Evolutionary conservation across 2,113 vertebrate genomes (phyloP).

Genomic region (Talpa occidentalis): DNA sequence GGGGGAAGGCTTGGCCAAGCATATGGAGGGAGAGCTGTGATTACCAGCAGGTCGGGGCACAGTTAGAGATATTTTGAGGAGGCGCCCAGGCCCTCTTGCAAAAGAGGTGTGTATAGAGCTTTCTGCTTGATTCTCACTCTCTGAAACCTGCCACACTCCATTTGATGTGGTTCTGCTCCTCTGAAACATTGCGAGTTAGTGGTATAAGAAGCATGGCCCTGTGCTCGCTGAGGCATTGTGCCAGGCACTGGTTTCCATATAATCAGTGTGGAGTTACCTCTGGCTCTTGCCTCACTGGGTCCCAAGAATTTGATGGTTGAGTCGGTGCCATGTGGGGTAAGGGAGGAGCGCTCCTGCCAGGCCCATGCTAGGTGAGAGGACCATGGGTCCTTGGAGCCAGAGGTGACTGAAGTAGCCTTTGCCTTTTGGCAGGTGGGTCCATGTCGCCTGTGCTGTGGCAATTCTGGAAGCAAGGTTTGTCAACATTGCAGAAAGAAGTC

Average conservation of each 20-base stretch:
- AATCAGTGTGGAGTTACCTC: neutral
- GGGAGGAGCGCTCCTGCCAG: neutral
- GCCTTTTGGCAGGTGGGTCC: conserved; percentile 93
- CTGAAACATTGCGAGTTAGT: neutral
- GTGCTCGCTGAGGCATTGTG: neutral
- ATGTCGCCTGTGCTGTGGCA: conserved; percentile 97
- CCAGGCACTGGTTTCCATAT: neutral
- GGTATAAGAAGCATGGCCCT: neutral
- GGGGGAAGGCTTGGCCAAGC: neutral
- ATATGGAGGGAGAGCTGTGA: neutral
- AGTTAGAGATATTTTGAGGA: neutral
- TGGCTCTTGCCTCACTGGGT: neutral
- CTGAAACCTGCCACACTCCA: neutral
- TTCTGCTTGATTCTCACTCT: neutral
- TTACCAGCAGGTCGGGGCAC: neutral
- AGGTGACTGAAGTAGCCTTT: neutral
- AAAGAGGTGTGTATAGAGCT: neutral
- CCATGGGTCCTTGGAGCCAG: neutral
- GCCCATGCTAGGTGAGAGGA: neutral
- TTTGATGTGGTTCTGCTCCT: neutral
- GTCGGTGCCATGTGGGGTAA: neutral
- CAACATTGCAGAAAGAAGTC: conserved; percentile 94
- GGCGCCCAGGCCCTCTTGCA: neutral
- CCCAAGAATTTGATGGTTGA: neutral
- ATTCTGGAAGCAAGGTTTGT: conserved; percentile 98